These are phyloP conservation scores for Drosophila percnosoma DNA, from an alignment of 2,888 invertebrate genomes.

Conservation along the genomic window DNA sequence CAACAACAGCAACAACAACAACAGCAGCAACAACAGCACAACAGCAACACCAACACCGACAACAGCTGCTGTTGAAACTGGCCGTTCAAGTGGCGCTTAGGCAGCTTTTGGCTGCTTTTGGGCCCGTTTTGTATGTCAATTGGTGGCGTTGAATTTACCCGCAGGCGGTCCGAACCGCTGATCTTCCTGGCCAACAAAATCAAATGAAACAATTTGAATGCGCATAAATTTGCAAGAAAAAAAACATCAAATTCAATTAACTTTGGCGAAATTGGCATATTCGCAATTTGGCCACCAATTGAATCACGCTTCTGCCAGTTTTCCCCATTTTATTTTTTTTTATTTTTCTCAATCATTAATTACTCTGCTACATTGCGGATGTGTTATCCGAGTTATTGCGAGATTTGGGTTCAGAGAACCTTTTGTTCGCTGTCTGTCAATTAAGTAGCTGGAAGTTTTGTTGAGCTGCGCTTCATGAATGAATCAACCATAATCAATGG, in stretches of 20 bases:
- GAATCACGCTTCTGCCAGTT: slow-evolving; percentile 75
- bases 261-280: slow-evolving; percentile 53
- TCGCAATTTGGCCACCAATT: slow-evolving; percentile 69
- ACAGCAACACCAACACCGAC: slow-evolving; percentile 40
- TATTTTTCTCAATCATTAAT: slow-evolving; percentile 46
- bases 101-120: slow-evolving; percentile 58
- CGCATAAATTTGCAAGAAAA: slow-evolving; percentile 60
- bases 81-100: slow-evolving; percentile 78
- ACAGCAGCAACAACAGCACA: slow-evolving; percentile 12
- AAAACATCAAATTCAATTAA: slow-evolving; percentile 67
- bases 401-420: slow-evolving; percentile 58
- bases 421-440: slow-evolving; percentile 50
- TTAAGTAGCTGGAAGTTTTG: slow-evolving; percentile 35
- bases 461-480: slow-evolving; percentile 60
- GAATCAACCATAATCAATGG: slow-evolving; percentile 58
- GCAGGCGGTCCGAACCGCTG: slow-evolving; percentile 37
- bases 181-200: slow-evolving; percentile 34
- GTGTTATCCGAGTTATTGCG: slow-evolving; percentile 34
- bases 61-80: slow-evolving; percentile 50
- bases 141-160: slow-evolving; percentile 61
- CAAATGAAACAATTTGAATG: slow-evolving; percentile 76
- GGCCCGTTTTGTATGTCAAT: slow-evolving; percentile 74
- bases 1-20: slow-evolving; percentile 14
- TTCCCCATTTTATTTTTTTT: slow-evolving; percentile 29
- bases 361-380: slow-evolving; percentile 59